Evolutionary conservation across 2,888 invertebrate species (phyloP).

Genomic region (Clistopyga incitator): DNA sequence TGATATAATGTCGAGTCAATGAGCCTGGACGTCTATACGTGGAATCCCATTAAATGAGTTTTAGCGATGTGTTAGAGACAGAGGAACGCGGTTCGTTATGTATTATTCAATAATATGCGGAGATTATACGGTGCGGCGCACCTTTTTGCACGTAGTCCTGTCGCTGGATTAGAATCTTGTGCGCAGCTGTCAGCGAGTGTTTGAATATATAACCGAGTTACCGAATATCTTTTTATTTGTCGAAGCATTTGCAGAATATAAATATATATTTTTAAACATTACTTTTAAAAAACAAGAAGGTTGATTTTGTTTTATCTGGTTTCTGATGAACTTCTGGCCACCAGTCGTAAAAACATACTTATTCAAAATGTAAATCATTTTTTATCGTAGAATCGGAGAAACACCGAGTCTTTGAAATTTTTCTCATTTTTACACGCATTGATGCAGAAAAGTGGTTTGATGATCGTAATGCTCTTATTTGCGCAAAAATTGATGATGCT

Average conservation of each 20-base stretch:
- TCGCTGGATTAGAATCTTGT: constrained; percentile 1
- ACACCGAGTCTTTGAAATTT: too few species aligned
- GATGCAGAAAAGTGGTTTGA: too few species aligned
- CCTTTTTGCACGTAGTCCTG: constrained; percentile 32
- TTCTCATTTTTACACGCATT: too few species aligned
- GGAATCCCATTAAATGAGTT: neutral
- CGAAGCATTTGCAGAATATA: neutral
- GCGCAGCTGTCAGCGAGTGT: constrained; percentile 9
- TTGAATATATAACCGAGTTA: constrained; percentile 29
- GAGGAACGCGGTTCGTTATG: constrained; percentile 53
- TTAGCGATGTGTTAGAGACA: constrained; percentile 2
- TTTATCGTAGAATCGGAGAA: too few species aligned
- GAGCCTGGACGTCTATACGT: constrained; percentile 3
- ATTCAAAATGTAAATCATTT: too few species aligned
- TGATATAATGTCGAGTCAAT: constrained; percentile 76
- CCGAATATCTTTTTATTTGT: constrained; percentile 6
- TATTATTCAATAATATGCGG: constrained; percentile 65
- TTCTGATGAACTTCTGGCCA: too few species aligned
- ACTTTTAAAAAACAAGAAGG: neutral
- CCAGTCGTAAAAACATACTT: neutral
- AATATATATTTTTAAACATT: neutral
- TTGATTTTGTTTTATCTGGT: neutral
- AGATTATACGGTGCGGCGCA: constrained; percentile 56
- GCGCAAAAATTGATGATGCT: too few species aligned
- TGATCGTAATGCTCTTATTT: too few species aligned